phyloP scores from a whole-genome alignment of 2,888 invertebrate species.

The Agonopterix arenella region DNA sequence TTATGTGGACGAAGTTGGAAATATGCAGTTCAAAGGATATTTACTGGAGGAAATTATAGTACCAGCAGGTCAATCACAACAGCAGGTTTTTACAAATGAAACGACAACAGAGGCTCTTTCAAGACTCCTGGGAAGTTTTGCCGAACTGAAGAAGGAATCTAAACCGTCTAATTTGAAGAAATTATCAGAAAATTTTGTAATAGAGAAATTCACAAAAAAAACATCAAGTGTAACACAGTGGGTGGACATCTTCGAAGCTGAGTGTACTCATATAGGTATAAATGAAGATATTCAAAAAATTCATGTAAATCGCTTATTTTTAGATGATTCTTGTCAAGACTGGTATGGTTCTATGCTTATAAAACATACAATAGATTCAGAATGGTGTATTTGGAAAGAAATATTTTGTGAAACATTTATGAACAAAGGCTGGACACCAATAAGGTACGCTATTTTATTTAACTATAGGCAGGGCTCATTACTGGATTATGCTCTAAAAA shows the following conservation, averaged over 20 bases:
- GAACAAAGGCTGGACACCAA: slow-evolving; percentile 20
- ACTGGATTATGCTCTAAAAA: slow-evolving; percentile 26
- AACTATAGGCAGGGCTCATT: slow-evolving; percentile 23
- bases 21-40: neutral
- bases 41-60: neutral
- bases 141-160: too few relatives aligned
- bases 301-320: slow-evolving; percentile 19
- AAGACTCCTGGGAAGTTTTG: neutral
- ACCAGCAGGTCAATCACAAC: too few relatives aligned
- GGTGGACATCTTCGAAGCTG: slow-evolving; percentile 25
- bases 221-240: slow-evolving; percentile 19
- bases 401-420: slow-evolving; percentile 20
- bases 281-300: slow-evolving; percentile 18
- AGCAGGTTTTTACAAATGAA: too few relatives aligned
- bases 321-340: slow-evolving; percentile 18
- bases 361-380: slow-evolving; percentile 12
- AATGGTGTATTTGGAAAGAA: slow-evolving; percentile 19
- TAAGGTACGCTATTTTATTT: slow-evolving; percentile 19
- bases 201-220: slow-evolving; percentile 23
- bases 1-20: neutral
- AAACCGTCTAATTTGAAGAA: slow-evolving; percentile 15
- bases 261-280: slow-evolving; percentile 20
- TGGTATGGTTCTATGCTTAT: slow-evolving; percentile 20
- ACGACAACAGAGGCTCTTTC: neutral
- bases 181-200: slow-evolving; percentile 21